Evolutionary conservation across 2,888 invertebrate species (phyloP).

Genomic region (Stenoptilia bipunctidactyla): DNA sequence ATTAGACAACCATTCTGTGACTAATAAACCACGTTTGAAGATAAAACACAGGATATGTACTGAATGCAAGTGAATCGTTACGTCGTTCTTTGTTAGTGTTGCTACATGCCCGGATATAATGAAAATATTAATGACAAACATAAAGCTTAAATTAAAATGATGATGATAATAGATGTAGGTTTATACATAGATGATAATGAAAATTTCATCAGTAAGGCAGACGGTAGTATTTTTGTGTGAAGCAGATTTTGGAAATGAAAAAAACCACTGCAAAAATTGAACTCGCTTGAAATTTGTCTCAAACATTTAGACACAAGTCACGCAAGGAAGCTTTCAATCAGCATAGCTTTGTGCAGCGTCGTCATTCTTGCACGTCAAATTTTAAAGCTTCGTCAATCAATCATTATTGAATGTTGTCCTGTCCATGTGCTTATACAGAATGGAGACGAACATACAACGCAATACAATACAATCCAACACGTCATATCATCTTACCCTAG

Average conservation of each 20-base stretch:
- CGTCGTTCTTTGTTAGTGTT: constrained; percentile 47
- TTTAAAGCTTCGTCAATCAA: too few species aligned
- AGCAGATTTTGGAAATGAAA: too few species aligned
- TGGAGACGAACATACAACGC: too few species aligned
- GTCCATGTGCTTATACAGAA: too few species aligned
- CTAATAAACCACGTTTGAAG: neutral
- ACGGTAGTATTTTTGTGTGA: constrained; percentile 20
- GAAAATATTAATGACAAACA: constrained; percentile 50
- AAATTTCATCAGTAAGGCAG: constrained; percentile 67
- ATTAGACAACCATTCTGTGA: neutral
- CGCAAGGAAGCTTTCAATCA: too few species aligned
- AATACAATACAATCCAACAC: constrained; percentile 26
- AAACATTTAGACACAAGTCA: too few species aligned
- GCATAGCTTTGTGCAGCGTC: too few species aligned
- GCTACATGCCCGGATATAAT: constrained; percentile 44
- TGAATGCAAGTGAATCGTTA: constrained; percentile 54
- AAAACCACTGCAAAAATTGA: too few species aligned
- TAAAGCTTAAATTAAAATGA: constrained; percentile 39
- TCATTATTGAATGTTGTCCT: too few species aligned
- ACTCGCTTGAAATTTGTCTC: too few species aligned
- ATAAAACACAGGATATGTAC: constrained; percentile 32
- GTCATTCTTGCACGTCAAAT: too few species aligned
- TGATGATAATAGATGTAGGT: constrained; percentile 11
- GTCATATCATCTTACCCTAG: constrained; percentile 67
- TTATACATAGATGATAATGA: constrained; percentile 7